Conservation (phyloP, 1,140 invertebrate species). For the Heliconius eleuchia region DNA sequence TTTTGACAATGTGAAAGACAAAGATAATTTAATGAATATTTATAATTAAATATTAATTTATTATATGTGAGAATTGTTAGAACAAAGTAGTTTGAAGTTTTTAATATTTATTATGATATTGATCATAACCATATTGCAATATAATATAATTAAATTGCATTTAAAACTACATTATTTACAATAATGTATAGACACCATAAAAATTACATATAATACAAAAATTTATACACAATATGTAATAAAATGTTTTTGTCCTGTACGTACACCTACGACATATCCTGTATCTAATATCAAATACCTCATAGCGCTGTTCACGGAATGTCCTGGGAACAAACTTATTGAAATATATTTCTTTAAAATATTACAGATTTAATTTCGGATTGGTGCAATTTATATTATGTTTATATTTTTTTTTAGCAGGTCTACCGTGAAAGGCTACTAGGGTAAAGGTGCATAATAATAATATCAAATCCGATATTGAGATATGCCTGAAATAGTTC, state of each 20-base stretch:
- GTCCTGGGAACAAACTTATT: not conserved
- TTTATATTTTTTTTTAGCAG: not conserved
- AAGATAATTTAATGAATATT: not conserved
- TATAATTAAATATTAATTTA: not conserved
- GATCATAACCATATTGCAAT: too few relatives aligned
- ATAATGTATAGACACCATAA: not conserved
- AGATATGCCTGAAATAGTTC: slow-evolving; percentile 12
- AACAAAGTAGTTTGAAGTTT: not conserved
- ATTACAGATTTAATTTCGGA: not conserved
- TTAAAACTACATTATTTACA: not conserved
- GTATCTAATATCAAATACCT: not conserved
- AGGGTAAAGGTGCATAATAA: slow-evolving; percentile 8
- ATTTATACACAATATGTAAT: not conserved
- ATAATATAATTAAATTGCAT: too few relatives aligned
- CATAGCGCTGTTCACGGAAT: not conserved
- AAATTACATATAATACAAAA: not conserved
- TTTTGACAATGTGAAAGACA: not conserved
- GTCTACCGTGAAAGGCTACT: slow-evolving; percentile 2
- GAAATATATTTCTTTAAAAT: not conserved
- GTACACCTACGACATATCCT: not conserved
- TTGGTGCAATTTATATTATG: not conserved
- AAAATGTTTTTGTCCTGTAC: not conserved
- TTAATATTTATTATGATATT: too few relatives aligned
- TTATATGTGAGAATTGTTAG: not conserved
- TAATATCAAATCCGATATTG: not conserved